Percentiles rank a stretch among this genome's conserved stretches.
phyloP scores from a whole-genome alignment of 2,113 vertebrate species.

The Larimichthys crocea region DNA sequence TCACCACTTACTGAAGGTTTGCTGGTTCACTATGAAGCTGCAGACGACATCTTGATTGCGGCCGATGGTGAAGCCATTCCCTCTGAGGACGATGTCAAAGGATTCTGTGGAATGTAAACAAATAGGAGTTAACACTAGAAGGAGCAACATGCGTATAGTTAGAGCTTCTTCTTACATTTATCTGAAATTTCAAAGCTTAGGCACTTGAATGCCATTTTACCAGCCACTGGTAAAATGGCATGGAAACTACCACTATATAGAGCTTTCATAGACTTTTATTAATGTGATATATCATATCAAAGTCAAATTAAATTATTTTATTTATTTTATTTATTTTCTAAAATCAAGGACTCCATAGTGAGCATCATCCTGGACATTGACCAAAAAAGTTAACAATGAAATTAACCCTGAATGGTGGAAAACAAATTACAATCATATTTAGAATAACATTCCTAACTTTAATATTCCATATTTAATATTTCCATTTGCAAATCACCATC shows the following conservation, averaged over 20 bases:
- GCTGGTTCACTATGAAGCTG: conserved; percentile 86
- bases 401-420: too few relatives aligned
- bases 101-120: conserved; percentile 86
- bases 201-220: background rate
- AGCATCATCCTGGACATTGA: too few relatives aligned
- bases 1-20: conserved; percentile 86
- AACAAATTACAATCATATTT: too few relatives aligned
- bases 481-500: too few relatives aligned
- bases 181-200: background rate
- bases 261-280: background rate
- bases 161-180: background rate
- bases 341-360: too few relatives aligned
- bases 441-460: too few relatives aligned
- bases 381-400: too few relatives aligned
- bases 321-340: too few relatives aligned
- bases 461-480: too few relatives aligned
- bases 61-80: conserved; percentile 89
- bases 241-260: background rate
- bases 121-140: conserved; percentile 15
- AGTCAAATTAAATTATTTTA: too few relatives aligned
- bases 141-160: background rate
- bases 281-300: background rate
- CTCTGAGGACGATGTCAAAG: conserved; percentile 91
- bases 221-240: too few relatives aligned
- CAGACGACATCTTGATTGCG: conserved; percentile 83